Conservation (phyloP, 2,113 vertebrate genomes). For the Epinephelus lanceolatus region DNA sequence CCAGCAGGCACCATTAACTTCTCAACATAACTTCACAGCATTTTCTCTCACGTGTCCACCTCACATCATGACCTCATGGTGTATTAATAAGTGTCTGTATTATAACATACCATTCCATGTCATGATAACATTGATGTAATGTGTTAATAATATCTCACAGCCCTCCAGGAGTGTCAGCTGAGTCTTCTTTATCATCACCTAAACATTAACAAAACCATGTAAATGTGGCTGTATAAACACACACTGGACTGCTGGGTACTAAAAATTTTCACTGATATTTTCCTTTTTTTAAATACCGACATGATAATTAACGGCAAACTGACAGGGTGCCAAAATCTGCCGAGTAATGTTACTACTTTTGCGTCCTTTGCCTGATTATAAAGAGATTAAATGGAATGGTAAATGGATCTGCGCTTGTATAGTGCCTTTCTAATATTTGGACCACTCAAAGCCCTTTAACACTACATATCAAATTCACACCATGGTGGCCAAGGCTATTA, state of each 20-base stretch:
- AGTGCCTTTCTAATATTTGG: too few species aligned
- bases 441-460: too few species aligned
- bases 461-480: too few species aligned
- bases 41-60: conserved; percentile 34
- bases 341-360: not conserved
- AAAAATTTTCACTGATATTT: not conserved
- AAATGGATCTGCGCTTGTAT: too few species aligned
- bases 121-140: conserved; percentile 14
- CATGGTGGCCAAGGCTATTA: too few species aligned
- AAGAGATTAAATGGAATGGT: too few species aligned
- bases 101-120: conserved; percentile 6
- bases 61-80: conserved; percentile 57
- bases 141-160: conserved; percentile 50
- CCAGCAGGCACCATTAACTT: conserved; percentile 40
- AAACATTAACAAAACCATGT: conserved; percentile 45
- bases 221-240: conserved; percentile 37
- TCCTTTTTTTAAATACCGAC: too few species aligned
- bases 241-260: conserved; percentile 7
- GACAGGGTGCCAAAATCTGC: not conserved
- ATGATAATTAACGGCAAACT: too few species aligned
- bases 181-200: conserved; percentile 41
- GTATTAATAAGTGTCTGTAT: conserved; percentile 38
- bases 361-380: too few species aligned
- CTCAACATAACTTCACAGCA: conserved; percentile 40
- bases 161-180: conserved; percentile 41